Evolutionary conservation across 2,888 invertebrate species (phyloP).

Genomic region (Amitus sp.): DNA sequence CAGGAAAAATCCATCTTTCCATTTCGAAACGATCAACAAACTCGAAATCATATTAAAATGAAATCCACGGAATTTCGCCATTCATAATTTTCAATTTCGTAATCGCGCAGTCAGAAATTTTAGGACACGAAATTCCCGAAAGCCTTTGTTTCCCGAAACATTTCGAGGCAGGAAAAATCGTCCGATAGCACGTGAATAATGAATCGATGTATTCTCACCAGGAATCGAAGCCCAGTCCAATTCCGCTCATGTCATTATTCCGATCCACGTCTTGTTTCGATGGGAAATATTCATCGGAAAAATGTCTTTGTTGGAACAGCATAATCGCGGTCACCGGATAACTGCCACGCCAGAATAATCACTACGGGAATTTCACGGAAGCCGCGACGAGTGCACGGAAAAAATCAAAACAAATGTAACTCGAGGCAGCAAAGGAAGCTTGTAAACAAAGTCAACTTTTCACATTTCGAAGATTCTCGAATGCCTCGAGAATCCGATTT

Average conservation of each 20-base stretch:
- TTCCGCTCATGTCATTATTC: conserved; percentile 26
- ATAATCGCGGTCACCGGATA: conserved; percentile 17
- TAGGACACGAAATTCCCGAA: no score
- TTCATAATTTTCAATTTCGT: no score
- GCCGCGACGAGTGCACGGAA: background rate
- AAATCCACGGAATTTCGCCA: no score
- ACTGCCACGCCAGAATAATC: background rate
- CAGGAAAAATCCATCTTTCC: no score
- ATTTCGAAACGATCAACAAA: no score
- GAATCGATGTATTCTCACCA: background rate
- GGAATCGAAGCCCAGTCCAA: conserved; percentile 7
- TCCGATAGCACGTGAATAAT: background rate
- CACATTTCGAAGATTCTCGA: no score
- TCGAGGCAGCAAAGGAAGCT: no score
- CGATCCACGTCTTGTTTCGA: conserved; percentile 18
- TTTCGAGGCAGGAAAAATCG: background rate
- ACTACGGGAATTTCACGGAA: background rate
- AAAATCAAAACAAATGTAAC: no score
- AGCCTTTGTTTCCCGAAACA: background rate
- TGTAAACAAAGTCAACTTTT: no score
- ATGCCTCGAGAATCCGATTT: no score
- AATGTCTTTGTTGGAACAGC: conserved; percentile 20
- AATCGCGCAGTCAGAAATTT: no score
- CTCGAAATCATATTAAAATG: no score
- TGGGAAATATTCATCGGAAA: conserved; percentile 9